phyloP scores from a whole-genome alignment of 2,113 vertebrate species.

The Callipepla squamata region DNA sequence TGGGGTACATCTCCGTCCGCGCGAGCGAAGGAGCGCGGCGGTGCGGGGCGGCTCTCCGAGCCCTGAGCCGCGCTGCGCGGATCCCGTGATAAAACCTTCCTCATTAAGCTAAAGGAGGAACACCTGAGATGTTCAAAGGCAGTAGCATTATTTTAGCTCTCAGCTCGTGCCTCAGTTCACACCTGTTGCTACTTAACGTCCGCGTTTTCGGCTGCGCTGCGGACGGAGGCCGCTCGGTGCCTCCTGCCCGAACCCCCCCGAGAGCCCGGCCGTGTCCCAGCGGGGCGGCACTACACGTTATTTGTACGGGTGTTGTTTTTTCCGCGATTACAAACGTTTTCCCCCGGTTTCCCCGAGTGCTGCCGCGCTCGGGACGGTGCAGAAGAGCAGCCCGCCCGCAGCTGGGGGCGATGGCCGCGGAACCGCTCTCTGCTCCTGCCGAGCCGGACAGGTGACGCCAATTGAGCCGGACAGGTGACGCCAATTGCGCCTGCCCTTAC shows the following conservation, averaged over 20 bases:
- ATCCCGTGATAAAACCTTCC: not conserved
- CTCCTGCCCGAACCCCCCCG: not conserved
- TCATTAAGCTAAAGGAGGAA: constrained; percentile 37
- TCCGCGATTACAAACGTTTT: not conserved
- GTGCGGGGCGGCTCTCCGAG: no score
- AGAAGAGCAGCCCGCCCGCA: not conserved
- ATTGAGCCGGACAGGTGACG: constrained; percentile 17
- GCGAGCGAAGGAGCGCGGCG: not conserved
- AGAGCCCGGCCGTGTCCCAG: rapidly evolving
- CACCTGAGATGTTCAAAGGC: constrained; percentile 15
- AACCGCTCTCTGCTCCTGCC: not conserved
- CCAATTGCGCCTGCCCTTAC: not conserved
- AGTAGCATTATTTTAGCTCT: not conserved
- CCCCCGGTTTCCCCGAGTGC: not conserved
- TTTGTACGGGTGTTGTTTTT: no score
- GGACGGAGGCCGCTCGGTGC: not conserved
- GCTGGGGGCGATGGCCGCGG: not conserved
- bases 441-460: constrained; percentile 4
- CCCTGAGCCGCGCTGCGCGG: no score
- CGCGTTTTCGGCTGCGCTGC: not conserved
- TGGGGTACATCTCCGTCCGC: constrained; percentile 18
- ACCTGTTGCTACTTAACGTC: not conserved
- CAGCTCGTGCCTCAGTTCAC: not conserved
- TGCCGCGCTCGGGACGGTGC: not conserved
- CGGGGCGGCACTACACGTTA: rapidly evolving